Conservation (phyloP, 1,140 invertebrate genomes). For the Halotydeus destructor region DNA sequence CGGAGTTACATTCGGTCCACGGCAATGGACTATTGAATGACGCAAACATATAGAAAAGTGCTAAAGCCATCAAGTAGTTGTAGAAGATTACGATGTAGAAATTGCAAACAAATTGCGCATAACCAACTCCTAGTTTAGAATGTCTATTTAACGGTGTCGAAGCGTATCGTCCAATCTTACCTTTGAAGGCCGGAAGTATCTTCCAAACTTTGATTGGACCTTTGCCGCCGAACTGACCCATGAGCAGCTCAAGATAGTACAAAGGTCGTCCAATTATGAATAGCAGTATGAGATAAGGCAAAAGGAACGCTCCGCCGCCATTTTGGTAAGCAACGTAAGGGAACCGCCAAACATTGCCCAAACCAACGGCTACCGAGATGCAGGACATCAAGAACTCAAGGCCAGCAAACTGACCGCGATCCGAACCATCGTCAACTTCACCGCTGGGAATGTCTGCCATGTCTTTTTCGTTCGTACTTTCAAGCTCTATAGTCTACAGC, state of each 20-base stretch:
- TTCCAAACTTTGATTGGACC: constrained; percentile 18
- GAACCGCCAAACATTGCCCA: constrained; percentile 33
- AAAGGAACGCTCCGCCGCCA: constrained; percentile 27
- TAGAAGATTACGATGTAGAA: constrained; percentile 25
- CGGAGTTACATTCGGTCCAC: constrained; percentile 22
- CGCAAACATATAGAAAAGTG: constrained; percentile 25
- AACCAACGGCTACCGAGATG: constrained; percentile 30
- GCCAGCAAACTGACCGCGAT: no score
- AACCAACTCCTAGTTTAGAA: constrained; percentile 26
- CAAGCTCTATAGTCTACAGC: no score
- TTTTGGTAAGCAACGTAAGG: constrained; percentile 18
- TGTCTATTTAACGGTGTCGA: no score
- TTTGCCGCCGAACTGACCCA: constrained; percentile 23
- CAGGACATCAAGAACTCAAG: constrained; percentile 28
- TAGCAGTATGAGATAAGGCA: constrained; percentile 35
- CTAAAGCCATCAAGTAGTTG: constrained; percentile 23
- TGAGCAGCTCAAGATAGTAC: constrained; percentile 29
- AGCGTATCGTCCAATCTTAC: no score
- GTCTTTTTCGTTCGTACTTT: no score
- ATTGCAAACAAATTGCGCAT: constrained; percentile 22
- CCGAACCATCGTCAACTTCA: no score
- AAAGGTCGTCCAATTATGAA: constrained; percentile 32
- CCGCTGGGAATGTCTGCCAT: no score
- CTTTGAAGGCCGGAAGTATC: no score
- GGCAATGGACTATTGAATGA: constrained; percentile 21